phyloP scores from a whole-genome alignment of 2,797 vertebrate genomes.

The Schizopygopsis pylzovi region DNA sequence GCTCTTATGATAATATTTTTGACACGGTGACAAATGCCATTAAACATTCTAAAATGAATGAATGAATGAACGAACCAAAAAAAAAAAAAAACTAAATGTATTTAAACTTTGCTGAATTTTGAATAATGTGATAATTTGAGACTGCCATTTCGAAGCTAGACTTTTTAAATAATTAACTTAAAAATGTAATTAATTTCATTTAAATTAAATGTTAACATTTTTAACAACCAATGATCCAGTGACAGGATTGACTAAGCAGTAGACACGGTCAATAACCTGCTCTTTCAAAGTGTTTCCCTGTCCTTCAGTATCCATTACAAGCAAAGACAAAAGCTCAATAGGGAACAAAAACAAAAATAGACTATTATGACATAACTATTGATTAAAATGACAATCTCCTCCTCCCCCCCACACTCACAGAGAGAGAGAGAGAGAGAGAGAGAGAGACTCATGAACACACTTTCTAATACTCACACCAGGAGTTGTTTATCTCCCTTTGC shows the following conservation, averaged over 20 bases:
- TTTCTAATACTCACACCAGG: constrained; percentile 45
- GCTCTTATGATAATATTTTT: neutral
- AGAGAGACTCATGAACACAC: constrained; percentile 1
- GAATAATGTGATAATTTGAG: neutral
- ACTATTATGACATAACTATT: constrained; percentile 10
- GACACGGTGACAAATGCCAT: neutral
- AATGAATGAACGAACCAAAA: neutral
- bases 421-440: constrained; percentile 4
- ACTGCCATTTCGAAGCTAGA: neutral
- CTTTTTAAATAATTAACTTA: neutral
- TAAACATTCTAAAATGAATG: neutral
- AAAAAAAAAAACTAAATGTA: neutral
- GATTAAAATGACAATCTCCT: constrained; percentile 17
- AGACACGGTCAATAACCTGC: neutral
- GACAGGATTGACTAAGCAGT: neutral
- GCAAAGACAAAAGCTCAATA: neutral
- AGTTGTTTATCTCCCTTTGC: constrained; percentile 63
- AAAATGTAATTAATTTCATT: neutral
- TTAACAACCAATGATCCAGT: neutral
- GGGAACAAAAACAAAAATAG: neutral
- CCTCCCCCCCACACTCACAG: constrained; percentile 58
- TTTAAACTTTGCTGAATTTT: constrained; percentile 7
- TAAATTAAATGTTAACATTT: neutral
- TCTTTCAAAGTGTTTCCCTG: constrained; percentile 11
- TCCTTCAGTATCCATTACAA: constrained; percentile 2